Evolutionary conservation across 1,140 invertebrate species (phyloP).

Genomic region (Conus betulinus): DNA sequence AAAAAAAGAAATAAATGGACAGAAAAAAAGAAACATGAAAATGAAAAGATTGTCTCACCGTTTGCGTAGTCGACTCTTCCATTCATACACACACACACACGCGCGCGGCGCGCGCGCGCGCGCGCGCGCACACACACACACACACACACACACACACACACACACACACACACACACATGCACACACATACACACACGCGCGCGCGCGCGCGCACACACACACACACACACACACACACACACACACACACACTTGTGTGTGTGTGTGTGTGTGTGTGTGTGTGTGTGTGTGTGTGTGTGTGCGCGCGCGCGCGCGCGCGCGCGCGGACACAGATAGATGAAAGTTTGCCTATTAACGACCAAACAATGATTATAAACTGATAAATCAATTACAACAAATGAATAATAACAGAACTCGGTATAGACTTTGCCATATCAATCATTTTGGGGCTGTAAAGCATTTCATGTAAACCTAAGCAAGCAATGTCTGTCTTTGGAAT

Average conservation of each 20-base stretch:
- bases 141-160: background rate
- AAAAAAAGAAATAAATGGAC: background rate
- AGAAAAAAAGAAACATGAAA: too few relatives aligned
- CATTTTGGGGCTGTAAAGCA: too few relatives aligned
- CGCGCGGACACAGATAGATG: too few relatives aligned
- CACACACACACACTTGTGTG: background rate
- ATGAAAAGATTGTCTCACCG: too few relatives aligned
- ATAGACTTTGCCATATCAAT: too few relatives aligned
- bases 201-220: background rate
- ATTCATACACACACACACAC: conserved; percentile 1
- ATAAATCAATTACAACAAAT: too few relatives aligned
- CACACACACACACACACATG: background rate
- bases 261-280: too few relatives aligned
- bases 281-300: too few relatives aligned
- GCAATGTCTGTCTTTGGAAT: background rate
- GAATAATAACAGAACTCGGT: too few relatives aligned
- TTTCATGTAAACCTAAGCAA: too few relatives aligned
- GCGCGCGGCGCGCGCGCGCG: background rate
- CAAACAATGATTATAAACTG: too few relatives aligned
- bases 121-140: background rate
- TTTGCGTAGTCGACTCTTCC: background rate
- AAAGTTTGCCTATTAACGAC: too few relatives aligned
- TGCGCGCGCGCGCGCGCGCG: background rate
- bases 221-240: background rate
- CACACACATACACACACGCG: background rate